Evolutionary conservation across 2,113 vertebrate species (phyloP).

Genomic region (Perognathus longimembris): DNA sequence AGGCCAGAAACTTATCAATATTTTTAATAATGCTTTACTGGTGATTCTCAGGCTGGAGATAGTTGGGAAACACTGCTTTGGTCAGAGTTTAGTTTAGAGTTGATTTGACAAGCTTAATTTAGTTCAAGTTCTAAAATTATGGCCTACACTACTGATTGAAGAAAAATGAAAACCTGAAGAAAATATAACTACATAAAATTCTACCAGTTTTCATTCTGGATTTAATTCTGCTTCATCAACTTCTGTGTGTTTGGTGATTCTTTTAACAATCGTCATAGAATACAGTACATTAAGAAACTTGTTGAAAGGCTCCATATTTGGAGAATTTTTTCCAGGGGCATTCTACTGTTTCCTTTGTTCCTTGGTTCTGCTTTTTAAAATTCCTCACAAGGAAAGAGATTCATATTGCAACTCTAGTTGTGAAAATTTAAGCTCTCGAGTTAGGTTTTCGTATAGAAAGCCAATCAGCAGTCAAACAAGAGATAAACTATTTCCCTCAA

Average conservation of each 20-base stretch:
- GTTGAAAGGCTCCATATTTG: not conserved
- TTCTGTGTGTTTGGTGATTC: not conserved
- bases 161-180: not conserved
- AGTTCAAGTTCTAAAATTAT: not conserved
- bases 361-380: not conserved
- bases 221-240: not conserved
- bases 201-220: not conserved
- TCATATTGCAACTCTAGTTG: not conserved
- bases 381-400: conserved; percentile 9
- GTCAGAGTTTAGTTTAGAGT: conserved; percentile 7
- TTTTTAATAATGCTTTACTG: conserved; percentile 44
- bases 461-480: conserved; percentile 10
- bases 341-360: not conserved
- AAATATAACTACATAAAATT: not conserved
- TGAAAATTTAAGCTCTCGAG: conserved; percentile 46
- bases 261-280: not conserved
- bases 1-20: not conserved
- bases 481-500: conserved; percentile 49
- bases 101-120: not conserved
- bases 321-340: not conserved
- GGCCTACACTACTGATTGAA: not conserved
- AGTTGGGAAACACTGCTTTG: not conserved
- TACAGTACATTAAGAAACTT: not conserved
- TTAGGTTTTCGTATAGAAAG: conserved; percentile 39
- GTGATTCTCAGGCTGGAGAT: not conserved